Evolutionary conservation across 1,140 invertebrate genomes (phyloP).

Genomic region (Periplaneta americana): DNA sequence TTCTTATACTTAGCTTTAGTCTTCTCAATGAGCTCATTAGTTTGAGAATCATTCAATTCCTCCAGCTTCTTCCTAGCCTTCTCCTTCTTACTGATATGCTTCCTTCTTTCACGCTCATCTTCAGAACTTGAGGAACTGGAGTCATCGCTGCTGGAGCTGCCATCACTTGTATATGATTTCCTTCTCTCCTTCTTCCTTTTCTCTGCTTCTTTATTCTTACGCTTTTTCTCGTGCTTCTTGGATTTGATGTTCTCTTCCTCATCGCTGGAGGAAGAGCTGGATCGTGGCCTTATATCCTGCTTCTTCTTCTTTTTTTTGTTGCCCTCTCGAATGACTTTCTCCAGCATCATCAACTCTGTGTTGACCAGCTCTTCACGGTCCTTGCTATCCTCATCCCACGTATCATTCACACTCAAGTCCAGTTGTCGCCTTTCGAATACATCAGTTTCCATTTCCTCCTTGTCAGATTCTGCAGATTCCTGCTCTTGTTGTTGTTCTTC

Average conservation of each 20-base stretch:
- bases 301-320: neutral
- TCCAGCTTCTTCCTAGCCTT: neutral
- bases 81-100: neutral
- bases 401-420: neutral
- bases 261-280: neutral
- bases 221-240: neutral
- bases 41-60: neutral
- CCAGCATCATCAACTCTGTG: neutral
- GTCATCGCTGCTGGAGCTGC: neutral
- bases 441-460: neutral
- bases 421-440: neutral
- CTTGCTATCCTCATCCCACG: neutral
- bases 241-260: neutral
- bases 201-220: neutral
- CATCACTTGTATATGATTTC: slow-evolving; percentile 3
- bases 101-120: neutral
- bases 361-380: neutral
- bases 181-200: neutral
- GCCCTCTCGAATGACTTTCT: neutral
- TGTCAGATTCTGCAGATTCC: neutral
- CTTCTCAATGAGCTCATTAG: neutral
- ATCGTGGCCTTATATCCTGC: neutral
- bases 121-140: neutral
- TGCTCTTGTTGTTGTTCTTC: neutral
- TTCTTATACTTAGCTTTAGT: neutral